Percentiles rank a stretch among this genome's conserved stretches.
Conservation (phyloP, 2,113 vertebrate genomes). For the Colossoma macropomum region DNA sequence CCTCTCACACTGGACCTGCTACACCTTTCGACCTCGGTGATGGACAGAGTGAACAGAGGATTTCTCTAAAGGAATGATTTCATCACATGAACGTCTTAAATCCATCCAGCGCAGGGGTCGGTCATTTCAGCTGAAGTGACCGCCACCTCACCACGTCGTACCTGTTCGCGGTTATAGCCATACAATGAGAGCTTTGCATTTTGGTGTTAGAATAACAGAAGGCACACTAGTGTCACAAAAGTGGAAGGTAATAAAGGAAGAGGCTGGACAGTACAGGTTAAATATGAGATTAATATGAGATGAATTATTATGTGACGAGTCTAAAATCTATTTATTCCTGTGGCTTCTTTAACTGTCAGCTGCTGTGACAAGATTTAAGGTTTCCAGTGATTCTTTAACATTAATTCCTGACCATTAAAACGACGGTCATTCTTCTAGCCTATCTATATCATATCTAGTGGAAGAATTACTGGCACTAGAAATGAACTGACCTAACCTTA, state of each 20-base stretch:
- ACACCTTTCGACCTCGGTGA: not conserved
- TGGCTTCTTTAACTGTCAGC: conserved; percentile 5
- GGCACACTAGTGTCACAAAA: conserved; percentile 58
- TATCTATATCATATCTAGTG: conserved; percentile 4
- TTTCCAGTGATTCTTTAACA: conserved; percentile 32
- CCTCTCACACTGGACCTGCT: conserved; percentile 20
- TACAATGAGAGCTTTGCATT: conserved; percentile 50
- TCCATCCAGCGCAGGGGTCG: not conserved
- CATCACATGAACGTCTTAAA: conserved; percentile 22
- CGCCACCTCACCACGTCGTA: not conserved
- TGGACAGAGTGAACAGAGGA: conserved; percentile 28
- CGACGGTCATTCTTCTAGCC: not conserved
- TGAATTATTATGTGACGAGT: conserved; percentile 3
- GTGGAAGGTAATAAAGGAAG: conserved; percentile 29
- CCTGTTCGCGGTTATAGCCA: conserved; percentile 36
- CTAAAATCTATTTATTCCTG: conserved; percentile 8
- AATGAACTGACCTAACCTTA: conserved; percentile 23
- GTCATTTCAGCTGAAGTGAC: conserved; percentile 19
- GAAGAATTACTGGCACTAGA: conserved; percentile 36
- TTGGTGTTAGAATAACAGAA: conserved; percentile 54
- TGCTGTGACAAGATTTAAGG: not conserved
- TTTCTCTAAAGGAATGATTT: conserved; percentile 9
- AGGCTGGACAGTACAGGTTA: conserved; percentile 12
- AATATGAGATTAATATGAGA: conserved; percentile 23
- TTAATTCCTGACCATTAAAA: conserved; percentile 15